Evolutionary conservation across 2,113 vertebrate species (phyloP).

Genomic region (Chloebia gouldiae): DNA sequence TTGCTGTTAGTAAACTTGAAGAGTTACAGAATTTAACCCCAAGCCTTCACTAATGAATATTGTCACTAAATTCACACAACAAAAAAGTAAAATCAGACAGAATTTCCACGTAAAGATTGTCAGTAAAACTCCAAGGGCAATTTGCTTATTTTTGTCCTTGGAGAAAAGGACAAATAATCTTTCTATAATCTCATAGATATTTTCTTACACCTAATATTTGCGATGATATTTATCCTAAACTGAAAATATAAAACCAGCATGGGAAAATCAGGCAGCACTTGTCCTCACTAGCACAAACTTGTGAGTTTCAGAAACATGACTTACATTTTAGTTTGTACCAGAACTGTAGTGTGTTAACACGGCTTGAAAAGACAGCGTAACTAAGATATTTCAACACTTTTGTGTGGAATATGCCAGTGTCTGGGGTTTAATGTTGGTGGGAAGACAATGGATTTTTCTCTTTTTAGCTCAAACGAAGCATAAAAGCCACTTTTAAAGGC

Average conservation of each 20-base stretch:
- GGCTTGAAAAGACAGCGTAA: accelerated
- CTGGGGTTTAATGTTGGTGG: not conserved
- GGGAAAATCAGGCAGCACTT: not conserved
- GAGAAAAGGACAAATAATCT: too few species aligned
- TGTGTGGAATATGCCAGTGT: not conserved
- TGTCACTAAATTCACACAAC: not conserved
- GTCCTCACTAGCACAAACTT: not conserved
- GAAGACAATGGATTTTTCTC: accelerated
- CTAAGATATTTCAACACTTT: not conserved
- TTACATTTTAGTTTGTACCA: not conserved
- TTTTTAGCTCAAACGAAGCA: not conserved
- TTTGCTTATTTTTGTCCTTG: not conserved
- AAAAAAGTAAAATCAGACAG: not conserved
- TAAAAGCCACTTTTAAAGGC: not conserved
- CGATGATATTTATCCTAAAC: accelerated
- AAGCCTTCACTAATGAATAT: not conserved
- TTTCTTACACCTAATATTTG: not conserved
- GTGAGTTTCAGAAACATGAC: not conserved
- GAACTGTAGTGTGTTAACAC: not conserved
- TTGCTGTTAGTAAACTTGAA: not conserved
- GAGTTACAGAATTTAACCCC: not conserved
- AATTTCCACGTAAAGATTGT: not conserved
- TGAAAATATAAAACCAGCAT: not conserved
- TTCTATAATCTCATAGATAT: not conserved
- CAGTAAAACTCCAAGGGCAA: not conserved